Evolutionary conservation across 2,888 invertebrate species (phyloP).

Genomic region (Euzetes globulus): DNA sequence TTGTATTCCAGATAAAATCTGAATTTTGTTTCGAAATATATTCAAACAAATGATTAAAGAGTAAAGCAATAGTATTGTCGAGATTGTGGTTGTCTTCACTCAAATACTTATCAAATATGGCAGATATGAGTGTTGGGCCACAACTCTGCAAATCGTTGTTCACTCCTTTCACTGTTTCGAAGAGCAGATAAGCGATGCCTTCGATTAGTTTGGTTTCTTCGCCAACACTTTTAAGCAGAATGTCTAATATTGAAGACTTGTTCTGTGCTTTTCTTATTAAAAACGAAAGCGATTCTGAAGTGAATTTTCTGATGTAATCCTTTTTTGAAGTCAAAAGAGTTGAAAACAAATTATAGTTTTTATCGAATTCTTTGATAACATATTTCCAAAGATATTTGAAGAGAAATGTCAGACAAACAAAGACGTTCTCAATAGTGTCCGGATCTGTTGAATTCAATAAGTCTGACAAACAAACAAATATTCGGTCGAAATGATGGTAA

Average conservation of each 20-base stretch:
- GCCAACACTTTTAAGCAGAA: constrained; percentile 61
- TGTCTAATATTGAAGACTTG: constrained; percentile 62
- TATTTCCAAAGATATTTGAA: constrained; percentile 77
- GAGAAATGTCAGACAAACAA: constrained; percentile 76
- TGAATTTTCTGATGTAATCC: constrained; percentile 80
- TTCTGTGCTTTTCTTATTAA: constrained; percentile 74
- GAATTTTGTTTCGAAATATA: constrained; percentile 28
- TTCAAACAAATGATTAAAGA: constrained; percentile 25
- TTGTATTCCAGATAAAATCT: constrained; percentile 30
- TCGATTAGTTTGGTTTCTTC: constrained; percentile 60
- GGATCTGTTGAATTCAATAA: constrained; percentile 66
- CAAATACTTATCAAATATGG: constrained; percentile 24
- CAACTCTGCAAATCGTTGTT: constrained; percentile 77
- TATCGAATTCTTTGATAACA: constrained; percentile 43
- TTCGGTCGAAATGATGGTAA: constrained; percentile 69
- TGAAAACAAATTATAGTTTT: constrained; percentile 37
- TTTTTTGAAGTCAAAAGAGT: constrained; percentile 53
- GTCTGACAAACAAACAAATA: constrained; percentile 58
- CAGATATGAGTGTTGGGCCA: constrained; percentile 53
- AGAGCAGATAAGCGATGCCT: constrained; percentile 78
- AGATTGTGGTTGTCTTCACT: background rate
- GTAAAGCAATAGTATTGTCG: background rate
- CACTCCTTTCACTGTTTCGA: constrained; percentile 77
- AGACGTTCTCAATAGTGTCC: constrained; percentile 75
- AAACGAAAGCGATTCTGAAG: constrained; percentile 92